A percentile compares a stretch with the other conserved stretches of the same genome.
phyloP scores from a whole-genome alignment of 2,888 invertebrate species.

The Leptinotarsa rubiginosa region DNA sequence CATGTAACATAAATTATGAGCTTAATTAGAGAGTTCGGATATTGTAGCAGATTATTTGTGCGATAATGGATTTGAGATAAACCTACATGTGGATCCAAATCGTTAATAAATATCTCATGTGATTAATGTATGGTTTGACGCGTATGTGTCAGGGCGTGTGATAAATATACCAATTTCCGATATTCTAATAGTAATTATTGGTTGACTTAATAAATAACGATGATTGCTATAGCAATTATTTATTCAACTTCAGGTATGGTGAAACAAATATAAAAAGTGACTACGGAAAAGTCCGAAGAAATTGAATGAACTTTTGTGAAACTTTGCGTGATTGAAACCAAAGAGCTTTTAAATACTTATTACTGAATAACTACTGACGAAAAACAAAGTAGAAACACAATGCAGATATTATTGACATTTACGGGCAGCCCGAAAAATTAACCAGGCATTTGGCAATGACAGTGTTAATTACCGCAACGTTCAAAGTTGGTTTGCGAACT shows the following conservation, averaged over 20 bases:
- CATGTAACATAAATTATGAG: constrained; percentile 24
- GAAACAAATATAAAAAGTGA: not conserved
- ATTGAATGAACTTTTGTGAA: too few relatives aligned
- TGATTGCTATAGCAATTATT: constrained; percentile 3
- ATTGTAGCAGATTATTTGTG: constrained; percentile 19
- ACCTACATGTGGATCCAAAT: constrained; percentile 11
- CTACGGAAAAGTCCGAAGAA: too few relatives aligned
- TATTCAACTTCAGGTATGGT: not conserved
- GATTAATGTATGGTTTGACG: constrained; percentile 6
- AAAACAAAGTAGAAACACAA: too few relatives aligned
- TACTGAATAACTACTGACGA: too few relatives aligned
- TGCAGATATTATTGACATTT: too few relatives aligned
- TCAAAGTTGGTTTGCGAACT: too few relatives aligned
- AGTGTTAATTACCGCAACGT: too few relatives aligned
- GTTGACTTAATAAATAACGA: not conserved
- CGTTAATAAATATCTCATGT: not conserved
- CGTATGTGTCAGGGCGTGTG: not conserved
- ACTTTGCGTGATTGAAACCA: too few relatives aligned
- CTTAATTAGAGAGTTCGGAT: constrained; percentile 25
- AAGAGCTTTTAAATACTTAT: too few relatives aligned
- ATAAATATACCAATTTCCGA: constrained; percentile 12
- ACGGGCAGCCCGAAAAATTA: too few relatives aligned
- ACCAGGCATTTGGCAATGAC: too few relatives aligned
- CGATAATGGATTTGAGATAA: constrained; percentile 14
- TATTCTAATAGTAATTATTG: not conserved